Conservation (phyloP, 1,140 invertebrate genomes). For the Cheumatopsyche charites region DNA sequence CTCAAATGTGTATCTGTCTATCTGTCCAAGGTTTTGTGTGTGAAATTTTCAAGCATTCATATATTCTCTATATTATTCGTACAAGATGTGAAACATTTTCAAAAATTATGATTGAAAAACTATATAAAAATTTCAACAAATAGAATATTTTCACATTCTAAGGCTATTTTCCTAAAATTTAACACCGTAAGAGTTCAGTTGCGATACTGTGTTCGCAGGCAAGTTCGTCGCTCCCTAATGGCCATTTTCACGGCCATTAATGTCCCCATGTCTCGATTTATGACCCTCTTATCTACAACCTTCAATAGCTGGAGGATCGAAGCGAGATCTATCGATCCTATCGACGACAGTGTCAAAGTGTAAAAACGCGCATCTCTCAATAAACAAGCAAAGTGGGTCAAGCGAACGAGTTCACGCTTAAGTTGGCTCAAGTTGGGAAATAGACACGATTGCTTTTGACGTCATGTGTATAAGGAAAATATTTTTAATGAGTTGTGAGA, state of each 20-base stretch:
- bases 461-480: too few relatives aligned
- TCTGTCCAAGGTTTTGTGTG: too few relatives aligned
- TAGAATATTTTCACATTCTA: too few relatives aligned
- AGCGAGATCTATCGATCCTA: not conserved
- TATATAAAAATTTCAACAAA: too few relatives aligned
- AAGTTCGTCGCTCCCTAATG: conserved; percentile 14
- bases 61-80: too few relatives aligned
- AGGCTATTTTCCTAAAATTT: too few relatives aligned
- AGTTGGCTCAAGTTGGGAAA: too few relatives aligned
- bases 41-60: too few relatives aligned
- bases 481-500: too few relatives aligned
- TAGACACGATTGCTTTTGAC: too few relatives aligned
- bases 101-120: not conserved
- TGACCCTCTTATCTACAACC: conserved; percentile 25
- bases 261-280: conserved; percentile 29
- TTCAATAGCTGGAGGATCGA: conserved; percentile 9
- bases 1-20: too few relatives aligned
- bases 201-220: not conserved
- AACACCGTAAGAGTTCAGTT: not conserved
- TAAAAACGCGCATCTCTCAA: not conserved
- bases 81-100: not conserved
- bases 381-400: conserved; percentile 13
- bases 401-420: too few relatives aligned
- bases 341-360: not conserved
- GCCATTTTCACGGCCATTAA: conserved; percentile 25